A percentile compares a stretch with the other conserved stretches of the same genome.
Evolutionary conservation across 2,113 vertebrate genomes (phyloP).

Genomic region (Myrmecobius fasciatus): DNA sequence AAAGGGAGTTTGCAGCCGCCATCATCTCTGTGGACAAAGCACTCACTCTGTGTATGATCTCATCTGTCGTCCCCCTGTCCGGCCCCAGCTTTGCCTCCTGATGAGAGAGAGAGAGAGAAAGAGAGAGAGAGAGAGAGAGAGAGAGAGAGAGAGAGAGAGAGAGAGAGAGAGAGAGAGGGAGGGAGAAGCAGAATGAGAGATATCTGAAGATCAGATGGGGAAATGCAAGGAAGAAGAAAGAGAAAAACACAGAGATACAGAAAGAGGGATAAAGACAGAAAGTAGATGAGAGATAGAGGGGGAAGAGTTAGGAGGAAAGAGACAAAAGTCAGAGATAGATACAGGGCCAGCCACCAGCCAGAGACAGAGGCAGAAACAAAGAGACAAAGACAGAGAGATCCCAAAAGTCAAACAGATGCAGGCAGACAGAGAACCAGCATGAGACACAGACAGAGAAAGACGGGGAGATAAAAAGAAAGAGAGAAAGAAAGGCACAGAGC

Average conservation of each 20-base stretch:
- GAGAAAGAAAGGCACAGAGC: not conserved
- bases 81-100: not conserved
- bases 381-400: not conserved
- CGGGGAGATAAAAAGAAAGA: not conserved
- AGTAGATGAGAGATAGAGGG: not conserved
- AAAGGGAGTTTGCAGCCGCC: not conserved
- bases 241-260: slow-evolving; percentile 31
- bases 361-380: not conserved
- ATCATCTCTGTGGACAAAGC: not conserved
- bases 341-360: not conserved
- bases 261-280: not conserved
- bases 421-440: not conserved
- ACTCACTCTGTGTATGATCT: not conserved
- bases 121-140: not conserved
- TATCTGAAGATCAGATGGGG: not conserved
- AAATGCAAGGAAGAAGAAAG: not conserved
- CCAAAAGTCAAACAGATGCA: not conserved
- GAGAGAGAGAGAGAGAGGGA: not conserved
- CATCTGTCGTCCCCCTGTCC: not conserved
- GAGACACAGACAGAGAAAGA: not conserved
- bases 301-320: not conserved
- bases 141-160: not conserved
- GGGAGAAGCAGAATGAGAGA: not conserved
- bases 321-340: not conserved
- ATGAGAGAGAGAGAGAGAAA: not conserved